Evolutionary conservation across 2,113 vertebrate species (phyloP).

Genomic region (Casuarius casuarius): DNA sequence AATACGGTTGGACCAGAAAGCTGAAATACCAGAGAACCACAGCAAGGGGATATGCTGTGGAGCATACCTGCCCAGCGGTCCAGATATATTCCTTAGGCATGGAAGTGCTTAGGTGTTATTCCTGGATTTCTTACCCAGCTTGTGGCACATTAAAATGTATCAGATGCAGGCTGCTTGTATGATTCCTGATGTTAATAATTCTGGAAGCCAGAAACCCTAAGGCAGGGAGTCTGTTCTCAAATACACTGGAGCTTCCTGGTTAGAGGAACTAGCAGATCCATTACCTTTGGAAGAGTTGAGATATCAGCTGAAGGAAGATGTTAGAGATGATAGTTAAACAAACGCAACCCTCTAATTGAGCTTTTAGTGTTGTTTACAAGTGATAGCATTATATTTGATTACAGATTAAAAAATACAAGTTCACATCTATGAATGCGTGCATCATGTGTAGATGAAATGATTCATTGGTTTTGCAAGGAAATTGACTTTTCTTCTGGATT

Average conservation of each 20-base stretch:
- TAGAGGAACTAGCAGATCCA: neutral
- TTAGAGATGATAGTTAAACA: neutral
- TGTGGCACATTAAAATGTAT: neutral
- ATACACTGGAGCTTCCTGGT: neutral
- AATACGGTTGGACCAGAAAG: neutral
- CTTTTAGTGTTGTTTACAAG: neutral
- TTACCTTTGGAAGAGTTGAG: neutral
- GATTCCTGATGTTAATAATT: neutral
- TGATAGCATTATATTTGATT: neutral
- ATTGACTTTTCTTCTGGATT: neutral
- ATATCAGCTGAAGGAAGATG: neutral
- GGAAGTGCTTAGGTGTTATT: neutral
- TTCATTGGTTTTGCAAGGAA: neutral
- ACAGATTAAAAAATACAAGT: neutral
- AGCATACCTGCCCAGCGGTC: neutral
- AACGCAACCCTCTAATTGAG: neutral
- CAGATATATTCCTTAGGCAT: neutral
- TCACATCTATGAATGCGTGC: neutral
- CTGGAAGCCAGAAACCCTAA: neutral
- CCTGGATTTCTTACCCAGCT: neutral
- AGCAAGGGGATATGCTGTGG: neutral
- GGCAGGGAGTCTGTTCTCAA: neutral
- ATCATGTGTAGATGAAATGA: neutral
- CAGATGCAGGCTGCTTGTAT: neutral
- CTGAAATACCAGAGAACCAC: neutral